phyloP scores from a whole-genome alignment of 2,888 invertebrate species.

The Yponomeuta malinellus region DNA sequence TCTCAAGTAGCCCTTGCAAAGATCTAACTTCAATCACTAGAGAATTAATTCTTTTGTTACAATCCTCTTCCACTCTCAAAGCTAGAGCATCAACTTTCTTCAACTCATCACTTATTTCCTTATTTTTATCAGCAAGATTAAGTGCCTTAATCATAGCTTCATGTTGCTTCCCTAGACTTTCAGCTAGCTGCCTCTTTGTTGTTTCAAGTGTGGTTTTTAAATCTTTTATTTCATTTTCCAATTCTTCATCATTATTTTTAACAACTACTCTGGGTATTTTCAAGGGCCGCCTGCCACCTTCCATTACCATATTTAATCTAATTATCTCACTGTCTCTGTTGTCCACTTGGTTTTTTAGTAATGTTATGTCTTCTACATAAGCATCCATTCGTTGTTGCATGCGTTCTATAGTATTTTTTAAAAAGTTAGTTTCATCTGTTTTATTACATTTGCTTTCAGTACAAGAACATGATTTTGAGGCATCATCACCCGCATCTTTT shows the following conservation, averaged over 20 bases:
- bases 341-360: conserved; percentile 58
- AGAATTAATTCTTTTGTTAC: conserved; percentile 79
- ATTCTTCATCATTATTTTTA: conserved; percentile 65
- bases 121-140: conserved; percentile 83
- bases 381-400: conserved; percentile 25
- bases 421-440: conserved; percentile 54
- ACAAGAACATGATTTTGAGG: conserved; percentile 44
- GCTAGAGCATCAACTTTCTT: conserved; percentile 84
- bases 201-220: conserved; percentile 76
- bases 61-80: conserved; percentile 84
- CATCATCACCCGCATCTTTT: conserved; percentile 40
- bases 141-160: conserved; percentile 88
- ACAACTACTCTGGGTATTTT: conserved; percentile 34
- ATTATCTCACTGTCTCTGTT: conserved; percentile 82
- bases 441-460: conserved; percentile 38
- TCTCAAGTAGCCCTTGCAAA: conserved; percentile 74
- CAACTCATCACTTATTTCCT: conserved; percentile 81
- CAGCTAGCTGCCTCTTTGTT: conserved; percentile 66
- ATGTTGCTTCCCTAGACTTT: conserved; percentile 81
- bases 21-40: conserved; percentile 77
- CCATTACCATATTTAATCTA: conserved; percentile 80
- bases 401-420: background rate
- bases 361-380: conserved; percentile 52
- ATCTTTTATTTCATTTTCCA: conserved; percentile 76
- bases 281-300: conserved; percentile 81